A percentile compares a stretch with the other conserved stretches of the same genome.
Evolutionary conservation across 2,797 vertebrate species (phyloP).

Genomic region (Cyprinodon diabolis): DNA sequence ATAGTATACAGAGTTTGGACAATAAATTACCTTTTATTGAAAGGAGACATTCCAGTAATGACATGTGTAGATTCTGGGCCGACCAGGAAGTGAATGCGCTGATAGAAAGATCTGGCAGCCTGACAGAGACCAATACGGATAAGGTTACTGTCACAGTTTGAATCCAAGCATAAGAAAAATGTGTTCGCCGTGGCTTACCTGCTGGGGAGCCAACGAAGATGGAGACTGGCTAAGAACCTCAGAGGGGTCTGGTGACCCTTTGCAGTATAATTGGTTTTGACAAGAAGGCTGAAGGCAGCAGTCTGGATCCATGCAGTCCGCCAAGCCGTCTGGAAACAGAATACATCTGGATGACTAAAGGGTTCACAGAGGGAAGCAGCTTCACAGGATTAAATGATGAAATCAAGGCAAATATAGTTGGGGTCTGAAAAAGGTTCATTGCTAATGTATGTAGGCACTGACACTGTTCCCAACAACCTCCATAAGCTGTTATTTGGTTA

Average conservation of each 20-base stretch:
- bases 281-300: constrained; percentile 96
- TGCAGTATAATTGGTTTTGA: constrained; percentile 93
- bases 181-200: constrained; percentile 57
- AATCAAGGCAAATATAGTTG: no score
- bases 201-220: constrained; percentile 87
- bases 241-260: constrained; percentile 91
- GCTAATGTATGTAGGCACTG: no score
- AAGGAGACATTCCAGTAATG: constrained; percentile 90
- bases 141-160: neutral
- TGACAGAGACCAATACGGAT: constrained; percentile 21
- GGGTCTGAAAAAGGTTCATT: no score
- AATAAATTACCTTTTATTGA: constrained; percentile 90
- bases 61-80: constrained; percentile 92
- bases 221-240: constrained; percentile 92
- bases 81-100: constrained; percentile 93
- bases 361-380: neutral
- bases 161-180: neutral
- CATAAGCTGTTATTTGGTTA: no score
- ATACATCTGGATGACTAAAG: neutral
- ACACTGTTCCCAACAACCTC: no score
- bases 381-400: neutral
- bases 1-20: neutral
- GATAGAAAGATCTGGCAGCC: constrained; percentile 93
- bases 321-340: constrained; percentile 85
- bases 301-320: constrained; percentile 97